phyloP scores from a whole-genome alignment of 37 sponge, comb jelly and placozoan species.

The Amphimedon queenslandica region DNA sequence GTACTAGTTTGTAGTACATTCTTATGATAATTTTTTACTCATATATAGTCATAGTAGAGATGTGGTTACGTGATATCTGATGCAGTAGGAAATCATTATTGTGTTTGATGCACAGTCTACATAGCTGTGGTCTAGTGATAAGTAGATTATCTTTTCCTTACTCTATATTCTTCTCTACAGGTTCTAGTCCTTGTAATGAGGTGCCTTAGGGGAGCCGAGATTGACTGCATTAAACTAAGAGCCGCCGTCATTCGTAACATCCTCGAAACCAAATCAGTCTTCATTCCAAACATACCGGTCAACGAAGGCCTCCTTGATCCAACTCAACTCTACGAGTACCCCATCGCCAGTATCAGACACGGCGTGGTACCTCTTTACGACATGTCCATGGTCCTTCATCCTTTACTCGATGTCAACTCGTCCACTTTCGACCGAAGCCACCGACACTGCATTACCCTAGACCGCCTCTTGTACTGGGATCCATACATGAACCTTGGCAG shows the following conservation, averaged over 20 bases:
- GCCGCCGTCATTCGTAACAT: constrained; percentile 32
- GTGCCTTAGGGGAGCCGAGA: constrained; percentile 7
- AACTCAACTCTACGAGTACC: constrained; percentile 19
- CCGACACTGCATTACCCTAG: background rate
- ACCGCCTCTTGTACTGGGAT: constrained; percentile 21
- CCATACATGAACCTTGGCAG: constrained; percentile 27
- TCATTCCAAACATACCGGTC: background rate
- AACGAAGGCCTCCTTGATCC: constrained; percentile 21
- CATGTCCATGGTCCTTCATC: background rate
- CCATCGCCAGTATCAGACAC: background rate
- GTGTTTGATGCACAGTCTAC: too few relatives aligned
- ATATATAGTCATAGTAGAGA: too few relatives aligned
- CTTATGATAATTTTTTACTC: too few relatives aligned
- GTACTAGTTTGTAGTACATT: too few relatives aligned
- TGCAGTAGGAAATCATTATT: too few relatives aligned
- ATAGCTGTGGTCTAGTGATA: too few relatives aligned
- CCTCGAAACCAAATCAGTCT: constrained; percentile 13
- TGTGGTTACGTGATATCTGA: too few relatives aligned
- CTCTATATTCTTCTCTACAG: too few relatives aligned
- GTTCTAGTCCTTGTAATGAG: constrained; percentile 27
- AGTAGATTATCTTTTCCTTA: too few relatives aligned
- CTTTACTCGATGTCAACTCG: background rate
- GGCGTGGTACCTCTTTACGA: constrained; percentile 8
- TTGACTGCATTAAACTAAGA: constrained; percentile 29
- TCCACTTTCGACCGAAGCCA: constrained; percentile 7